Evolutionary conservation across 2,888 invertebrate genomes (phyloP).

Genomic region (Agrotis ipsilon): DNA sequence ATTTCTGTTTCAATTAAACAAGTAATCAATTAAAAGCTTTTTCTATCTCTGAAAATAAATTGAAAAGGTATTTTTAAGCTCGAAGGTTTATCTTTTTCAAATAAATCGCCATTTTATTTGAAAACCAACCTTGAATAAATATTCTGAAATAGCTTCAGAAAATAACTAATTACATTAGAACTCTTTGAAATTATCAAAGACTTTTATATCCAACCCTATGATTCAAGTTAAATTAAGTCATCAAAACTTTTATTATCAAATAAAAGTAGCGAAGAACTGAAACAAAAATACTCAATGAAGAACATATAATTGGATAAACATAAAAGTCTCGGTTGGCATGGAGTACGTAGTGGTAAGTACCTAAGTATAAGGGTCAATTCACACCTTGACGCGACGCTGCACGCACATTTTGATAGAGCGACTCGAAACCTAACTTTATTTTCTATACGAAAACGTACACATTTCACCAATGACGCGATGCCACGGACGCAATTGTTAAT

Average conservation of each 20-base stretch:
- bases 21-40: background rate
- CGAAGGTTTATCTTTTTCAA: background rate
- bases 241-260: conserved; percentile 43
- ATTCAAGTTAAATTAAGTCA: conserved; percentile 58
- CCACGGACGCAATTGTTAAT: too few species aligned
- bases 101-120: conserved; percentile 14
- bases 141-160: conserved; percentile 24
- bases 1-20: conserved; percentile 11
- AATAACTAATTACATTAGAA: conserved; percentile 54
- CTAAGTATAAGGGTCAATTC: background rate
- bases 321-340: conserved; percentile 30
- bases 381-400: too few species aligned
- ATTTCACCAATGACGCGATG: too few species aligned
- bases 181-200: conserved; percentile 33
- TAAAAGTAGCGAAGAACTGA: conserved; percentile 33
- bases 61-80: background rate
- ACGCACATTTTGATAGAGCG: too few species aligned
- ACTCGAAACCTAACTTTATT: too few species aligned
- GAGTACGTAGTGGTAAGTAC: conserved; percentile 6
- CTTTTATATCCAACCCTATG: conserved; percentile 44
- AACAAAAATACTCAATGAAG: conserved; percentile 50
- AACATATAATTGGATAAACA: conserved; percentile 49
- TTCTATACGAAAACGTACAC: too few species aligned
- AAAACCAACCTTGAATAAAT: conserved; percentile 24
- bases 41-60: background rate